Evolutionary conservation across 2,113 vertebrate species (phyloP).

Genomic region (Elanoides forficatus): DNA sequence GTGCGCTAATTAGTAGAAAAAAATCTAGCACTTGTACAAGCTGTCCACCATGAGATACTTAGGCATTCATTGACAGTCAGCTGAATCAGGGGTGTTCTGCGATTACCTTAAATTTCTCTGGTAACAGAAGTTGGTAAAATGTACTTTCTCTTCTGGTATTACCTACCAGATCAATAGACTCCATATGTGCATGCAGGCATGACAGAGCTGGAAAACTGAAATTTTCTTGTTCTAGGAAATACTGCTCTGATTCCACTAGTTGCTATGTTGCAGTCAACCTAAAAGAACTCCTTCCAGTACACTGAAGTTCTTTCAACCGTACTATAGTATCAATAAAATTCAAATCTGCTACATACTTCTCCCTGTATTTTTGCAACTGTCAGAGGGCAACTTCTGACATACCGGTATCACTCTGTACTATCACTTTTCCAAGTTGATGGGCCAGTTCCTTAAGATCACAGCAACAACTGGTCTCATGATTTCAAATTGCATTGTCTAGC

Average conservation of each 20-base stretch:
- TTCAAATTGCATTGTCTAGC: background rate
- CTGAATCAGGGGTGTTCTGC: background rate
- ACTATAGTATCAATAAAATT: background rate
- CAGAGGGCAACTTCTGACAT: background rate
- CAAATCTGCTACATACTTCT: background rate
- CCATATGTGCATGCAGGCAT: too few species aligned
- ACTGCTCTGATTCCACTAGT: background rate
- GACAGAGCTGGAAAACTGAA: background rate
- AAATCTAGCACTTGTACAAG: too few species aligned
- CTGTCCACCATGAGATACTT: background rate
- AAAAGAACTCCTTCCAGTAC: background rate
- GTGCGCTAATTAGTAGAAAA: background rate
- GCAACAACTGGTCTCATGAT: background rate
- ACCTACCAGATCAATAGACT: background rate
- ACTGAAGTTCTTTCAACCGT: background rate
- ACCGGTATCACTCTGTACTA: too few species aligned
- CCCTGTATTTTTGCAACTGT: background rate
- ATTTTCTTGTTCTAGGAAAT: too few species aligned
- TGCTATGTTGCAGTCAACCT: background rate
- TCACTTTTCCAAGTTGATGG: background rate
- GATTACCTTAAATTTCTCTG: background rate
- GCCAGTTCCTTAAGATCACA: background rate
- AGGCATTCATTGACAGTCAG: background rate
- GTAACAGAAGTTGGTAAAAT: background rate
- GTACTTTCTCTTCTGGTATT: background rate